phyloP scores from a whole-genome alignment of 2,797 vertebrate species.

The Coregonus suidteri region DNA sequence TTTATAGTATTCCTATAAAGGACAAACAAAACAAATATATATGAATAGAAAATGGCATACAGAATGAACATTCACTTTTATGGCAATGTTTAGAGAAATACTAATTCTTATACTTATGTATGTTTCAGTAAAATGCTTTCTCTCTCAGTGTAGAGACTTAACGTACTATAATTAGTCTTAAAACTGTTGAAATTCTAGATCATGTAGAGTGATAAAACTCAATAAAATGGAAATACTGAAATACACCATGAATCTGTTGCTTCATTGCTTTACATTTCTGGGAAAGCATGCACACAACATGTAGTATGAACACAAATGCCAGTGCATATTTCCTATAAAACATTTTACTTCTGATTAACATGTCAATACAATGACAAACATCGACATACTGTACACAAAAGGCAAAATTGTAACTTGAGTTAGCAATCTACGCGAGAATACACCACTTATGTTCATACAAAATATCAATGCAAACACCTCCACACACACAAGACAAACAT shows the following conservation, averaged over 20 bases:
- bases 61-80: constrained; percentile 79
- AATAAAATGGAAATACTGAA: constrained; percentile 75
- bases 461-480: neutral
- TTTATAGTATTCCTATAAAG: constrained; percentile 79
- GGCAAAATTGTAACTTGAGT: neutral
- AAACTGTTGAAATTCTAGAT: constrained; percentile 84
- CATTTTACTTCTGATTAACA: no score
- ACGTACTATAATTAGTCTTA: constrained; percentile 82
- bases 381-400: neutral
- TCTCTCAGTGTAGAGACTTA: constrained; percentile 78
- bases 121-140: constrained; percentile 83
- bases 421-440: no score
- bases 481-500: neutral
- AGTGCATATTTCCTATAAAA: neutral
- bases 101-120: constrained; percentile 76
- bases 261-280: neutral
- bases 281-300: neutral
- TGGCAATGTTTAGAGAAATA: constrained; percentile 80
- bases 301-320: neutral
- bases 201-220: constrained; percentile 82
- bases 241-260: neutral
- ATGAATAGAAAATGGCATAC: constrained; percentile 64
- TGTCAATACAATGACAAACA: no score
- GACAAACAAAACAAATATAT: constrained; percentile 60
- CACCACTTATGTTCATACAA: neutral